Conservation (phyloP, 2,113 vertebrate genomes). For the Gasterosteus aculeatus region DNA sequence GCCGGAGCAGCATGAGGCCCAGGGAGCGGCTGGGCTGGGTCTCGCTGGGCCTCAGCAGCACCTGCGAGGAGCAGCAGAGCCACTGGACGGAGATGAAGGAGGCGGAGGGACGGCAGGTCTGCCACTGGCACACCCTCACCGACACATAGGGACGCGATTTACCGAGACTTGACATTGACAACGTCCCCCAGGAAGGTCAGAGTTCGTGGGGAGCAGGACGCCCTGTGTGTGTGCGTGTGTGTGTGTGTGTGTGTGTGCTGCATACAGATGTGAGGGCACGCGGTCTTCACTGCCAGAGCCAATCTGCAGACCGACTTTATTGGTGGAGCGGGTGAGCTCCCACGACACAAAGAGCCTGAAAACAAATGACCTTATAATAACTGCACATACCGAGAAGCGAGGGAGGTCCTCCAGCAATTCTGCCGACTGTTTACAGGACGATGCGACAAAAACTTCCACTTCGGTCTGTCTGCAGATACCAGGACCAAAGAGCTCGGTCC, state of each 20-base stretch:
- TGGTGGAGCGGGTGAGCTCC: conserved; percentile 6
- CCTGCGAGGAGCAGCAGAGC: conserved; percentile 91
- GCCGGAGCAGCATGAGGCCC: conserved; percentile 91
- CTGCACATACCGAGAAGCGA: conserved; percentile 1
- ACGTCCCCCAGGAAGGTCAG: conserved; percentile 10
- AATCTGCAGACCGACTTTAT: conserved; percentile 31
- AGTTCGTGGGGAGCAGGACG: conserved; percentile 10
- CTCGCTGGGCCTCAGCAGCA: conserved; percentile 94
- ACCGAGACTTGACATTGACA: neutral
- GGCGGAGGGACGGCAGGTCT: conserved; percentile 94
- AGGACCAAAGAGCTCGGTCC: conserved; percentile 69
- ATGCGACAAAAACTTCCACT: conserved; percentile 18
- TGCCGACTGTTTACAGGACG: conserved; percentile 71
- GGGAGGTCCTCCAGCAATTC: conserved; percentile 3
- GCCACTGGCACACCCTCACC: conserved; percentile 92
- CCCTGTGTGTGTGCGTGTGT: conserved; percentile 24
- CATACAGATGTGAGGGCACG: conserved; percentile 44
- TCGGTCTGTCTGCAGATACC: conserved; percentile 37
- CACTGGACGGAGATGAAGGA: conserved; percentile 98
- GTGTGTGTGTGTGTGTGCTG: conserved; percentile 36
- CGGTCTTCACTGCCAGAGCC: conserved; percentile 57
- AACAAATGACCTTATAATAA: conserved; percentile 2
- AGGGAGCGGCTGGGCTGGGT: conserved; percentile 96
- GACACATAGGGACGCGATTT: conserved; percentile 80
- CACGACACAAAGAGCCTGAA: conserved; percentile 5